A percentile compares a stretch with the other conserved stretches of the same genome.
phyloP scores from a whole-genome alignment of 2,113 vertebrate genomes.

The Phylloscopus trochilus region DNA sequence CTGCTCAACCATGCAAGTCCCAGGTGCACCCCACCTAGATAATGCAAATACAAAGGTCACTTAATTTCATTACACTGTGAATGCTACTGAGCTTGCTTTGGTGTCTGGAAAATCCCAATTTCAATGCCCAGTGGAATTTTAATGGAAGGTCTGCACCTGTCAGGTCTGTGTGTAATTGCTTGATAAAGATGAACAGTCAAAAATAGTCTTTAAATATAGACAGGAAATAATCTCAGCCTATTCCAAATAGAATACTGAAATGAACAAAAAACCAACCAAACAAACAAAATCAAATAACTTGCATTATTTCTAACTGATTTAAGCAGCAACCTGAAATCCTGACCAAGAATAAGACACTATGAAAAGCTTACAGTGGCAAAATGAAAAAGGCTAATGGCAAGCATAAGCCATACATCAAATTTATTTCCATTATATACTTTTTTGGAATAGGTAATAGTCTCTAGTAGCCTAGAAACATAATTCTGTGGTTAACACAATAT shows the following conservation, averaged over 20 bases:
- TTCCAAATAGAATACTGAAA: not conserved
- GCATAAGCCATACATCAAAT: not conserved
- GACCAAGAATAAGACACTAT: not conserved
- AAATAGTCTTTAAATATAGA: not conserved
- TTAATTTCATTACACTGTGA: not conserved
- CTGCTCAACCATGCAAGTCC: not conserved
- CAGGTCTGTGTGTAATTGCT: not conserved
- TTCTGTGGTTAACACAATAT: not conserved
- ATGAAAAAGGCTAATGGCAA: not conserved
- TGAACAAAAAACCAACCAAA: not conserved
- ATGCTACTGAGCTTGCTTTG: not conserved
- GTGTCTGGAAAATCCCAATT: not conserved
- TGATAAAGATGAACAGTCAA: not conserved
- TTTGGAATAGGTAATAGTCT: not conserved
- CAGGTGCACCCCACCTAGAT: not conserved
- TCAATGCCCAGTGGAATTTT: not conserved
- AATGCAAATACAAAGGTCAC: not conserved
- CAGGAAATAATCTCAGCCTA: not conserved
- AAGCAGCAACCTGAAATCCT: not conserved
- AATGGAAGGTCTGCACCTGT: not conserved
- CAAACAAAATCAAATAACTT: not conserved
- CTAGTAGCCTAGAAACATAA: not conserved
- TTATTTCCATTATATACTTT: not conserved
- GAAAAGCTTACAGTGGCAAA: not conserved
- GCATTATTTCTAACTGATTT: not conserved